Evolutionary conservation across 2,797 vertebrate species (phyloP), one percentile per base, ranked within the genome.

Genomic region (Eleutherodactylus coqui): DNA sequence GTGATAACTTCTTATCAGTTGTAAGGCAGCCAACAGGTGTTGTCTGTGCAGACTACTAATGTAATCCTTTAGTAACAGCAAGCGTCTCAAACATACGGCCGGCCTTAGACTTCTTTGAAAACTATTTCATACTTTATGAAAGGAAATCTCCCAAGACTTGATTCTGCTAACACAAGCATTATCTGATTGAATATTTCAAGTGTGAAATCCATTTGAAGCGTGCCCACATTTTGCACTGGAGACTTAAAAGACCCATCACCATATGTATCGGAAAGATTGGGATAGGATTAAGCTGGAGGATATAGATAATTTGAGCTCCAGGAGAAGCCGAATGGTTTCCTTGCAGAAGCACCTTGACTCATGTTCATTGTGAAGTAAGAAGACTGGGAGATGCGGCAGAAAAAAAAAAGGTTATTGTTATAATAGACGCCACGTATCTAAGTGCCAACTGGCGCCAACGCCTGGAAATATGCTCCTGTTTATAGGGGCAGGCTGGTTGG

Each of bases 141-240:
- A 92, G 90, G 91, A 90, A 93, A 92, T 89, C 90, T 93, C 91
- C 78, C 49, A 91, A 91, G 91, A 87, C 90, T 93, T 92, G 89
- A 89, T 93, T 94, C 93, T 93, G 92, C 91, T 91, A 88, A 91
- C 90, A 84, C 90, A 89, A 86, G 89, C 86, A 90, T 92, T 93
- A 94, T 93, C 91, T 93, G 91, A 93, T 90, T 91, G 92, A 94
- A 92, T 93, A 92, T 93, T 94, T 94, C 89, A 93, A 89, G 93
- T 91, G 90, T 88, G 84, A 88, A 78, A 88, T 88, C 72, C 90
- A 75, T 90, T 90, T 72, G 83, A 89, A 92, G 89, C 88, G 78
- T 89, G 89, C 79, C 82, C 82, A 86, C 84, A 51, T 75, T 84
- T 89, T 84, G 75, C 89, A 85, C 83, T 82, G 0, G 88, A 89